Percentiles rank a stretch among this genome's conserved stretches.
Conservation (phyloP, 2,113 vertebrate species). For the Hoplias malabaricus region DNA sequence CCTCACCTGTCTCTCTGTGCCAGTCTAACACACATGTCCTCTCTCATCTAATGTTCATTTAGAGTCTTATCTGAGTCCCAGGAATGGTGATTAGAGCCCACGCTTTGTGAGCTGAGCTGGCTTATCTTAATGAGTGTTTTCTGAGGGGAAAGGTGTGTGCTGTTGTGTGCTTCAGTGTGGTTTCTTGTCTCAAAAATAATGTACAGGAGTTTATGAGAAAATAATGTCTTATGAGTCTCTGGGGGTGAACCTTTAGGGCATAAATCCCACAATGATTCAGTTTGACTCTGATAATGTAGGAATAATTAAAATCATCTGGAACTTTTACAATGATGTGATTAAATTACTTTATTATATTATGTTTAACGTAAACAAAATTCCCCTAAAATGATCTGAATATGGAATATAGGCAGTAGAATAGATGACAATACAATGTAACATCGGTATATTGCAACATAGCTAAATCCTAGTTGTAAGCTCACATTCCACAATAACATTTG, state of each 20-base stretch:
- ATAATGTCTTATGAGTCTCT: neutral
- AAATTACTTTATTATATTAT: no score
- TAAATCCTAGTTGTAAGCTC: no score
- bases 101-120: neutral
- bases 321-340: no score
- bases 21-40: conserved; percentile 1
- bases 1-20: neutral
- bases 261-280: no score
- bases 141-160: conserved; percentile 4
- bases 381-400: no score
- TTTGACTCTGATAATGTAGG: no score
- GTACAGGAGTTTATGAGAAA: neutral
- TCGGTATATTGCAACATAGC: no score
- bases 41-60: conserved; percentile 20
- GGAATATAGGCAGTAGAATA: no score
- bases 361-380: no score
- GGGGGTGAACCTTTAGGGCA: neutral
- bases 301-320: no score
- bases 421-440: no score
- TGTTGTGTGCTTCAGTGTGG: conserved; percentile 10
- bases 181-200: neutral
- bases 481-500: no score
- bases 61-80: conserved; percentile 18
- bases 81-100: conserved; percentile 28
- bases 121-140: conserved; percentile 31